Conservation (phyloP, 1,140 invertebrate species). For the Archegozetes longisetosus region DNA sequence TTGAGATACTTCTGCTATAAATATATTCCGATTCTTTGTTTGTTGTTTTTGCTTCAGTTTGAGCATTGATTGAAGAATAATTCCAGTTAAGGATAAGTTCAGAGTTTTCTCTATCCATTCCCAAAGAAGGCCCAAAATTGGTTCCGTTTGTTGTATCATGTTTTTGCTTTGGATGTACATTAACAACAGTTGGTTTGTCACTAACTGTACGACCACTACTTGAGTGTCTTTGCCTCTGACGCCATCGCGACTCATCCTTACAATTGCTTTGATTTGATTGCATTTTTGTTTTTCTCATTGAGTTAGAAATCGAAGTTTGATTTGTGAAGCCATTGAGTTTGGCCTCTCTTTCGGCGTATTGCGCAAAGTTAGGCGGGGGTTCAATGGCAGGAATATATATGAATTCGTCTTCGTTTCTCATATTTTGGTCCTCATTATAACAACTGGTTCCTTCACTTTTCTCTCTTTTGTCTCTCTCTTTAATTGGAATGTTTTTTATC, state of each 20-base stretch:
- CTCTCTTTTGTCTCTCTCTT: background rate
- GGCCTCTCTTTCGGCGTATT: background rate
- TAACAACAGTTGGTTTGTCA: constrained; percentile 3
- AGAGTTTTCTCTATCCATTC: constrained; percentile 2
- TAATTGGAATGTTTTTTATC: background rate
- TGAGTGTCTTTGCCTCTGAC: background rate
- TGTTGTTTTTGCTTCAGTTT: background rate
- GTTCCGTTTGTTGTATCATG: background rate
- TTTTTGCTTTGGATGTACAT: constrained; percentile 3
- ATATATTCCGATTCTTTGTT: background rate
- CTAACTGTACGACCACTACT: background rate
- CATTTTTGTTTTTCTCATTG: background rate
- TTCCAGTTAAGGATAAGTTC: constrained; percentile 6
- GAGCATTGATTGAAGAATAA: background rate
- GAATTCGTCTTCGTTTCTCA: constrained; percentile 20
- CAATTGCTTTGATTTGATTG: background rate
- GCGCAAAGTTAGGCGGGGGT: constrained; percentile 14
- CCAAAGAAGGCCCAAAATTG: background rate
- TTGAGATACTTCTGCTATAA: background rate
- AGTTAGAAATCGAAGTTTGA: constrained; percentile 4
- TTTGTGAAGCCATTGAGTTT: background rate
- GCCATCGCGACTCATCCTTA: background rate
- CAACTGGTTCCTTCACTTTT: background rate
- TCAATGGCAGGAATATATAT: constrained; percentile 21
- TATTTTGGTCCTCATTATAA: constrained; percentile 5